phyloP scores from a whole-genome alignment of 1,140 invertebrate genomes.

The Bombus difficillimus region DNA sequence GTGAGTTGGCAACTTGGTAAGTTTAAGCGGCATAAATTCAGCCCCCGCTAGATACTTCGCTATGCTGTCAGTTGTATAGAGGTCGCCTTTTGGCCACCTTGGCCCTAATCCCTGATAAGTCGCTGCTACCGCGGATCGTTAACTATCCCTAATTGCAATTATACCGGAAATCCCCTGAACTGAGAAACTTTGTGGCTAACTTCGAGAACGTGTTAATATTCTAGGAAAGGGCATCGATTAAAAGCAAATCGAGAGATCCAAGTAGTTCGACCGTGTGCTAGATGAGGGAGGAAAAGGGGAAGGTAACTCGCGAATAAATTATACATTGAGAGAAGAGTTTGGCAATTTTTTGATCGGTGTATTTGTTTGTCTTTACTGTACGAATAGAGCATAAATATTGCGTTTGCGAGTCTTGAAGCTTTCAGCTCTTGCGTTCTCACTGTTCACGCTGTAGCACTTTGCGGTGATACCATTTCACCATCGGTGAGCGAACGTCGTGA shows the following conservation, averaged over 20 bases:
- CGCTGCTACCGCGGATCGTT: constrained; percentile 43
- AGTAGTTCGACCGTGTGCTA: background rate
- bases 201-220: constrained; percentile 14
- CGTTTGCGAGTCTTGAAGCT: too few species aligned
- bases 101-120: constrained; percentile 52
- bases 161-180: constrained; percentile 36
- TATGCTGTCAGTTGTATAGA: constrained; percentile 5
- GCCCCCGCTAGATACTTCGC: constrained; percentile 33
- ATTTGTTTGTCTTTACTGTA: too few species aligned
- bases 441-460: too few species aligned
- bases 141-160: constrained; percentile 65
- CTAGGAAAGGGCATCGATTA: background rate
- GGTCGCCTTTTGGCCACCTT: constrained; percentile 27
- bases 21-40: constrained; percentile 38
- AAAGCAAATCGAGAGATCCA: background rate
- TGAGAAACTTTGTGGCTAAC: constrained; percentile 23
- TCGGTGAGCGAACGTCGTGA: too few species aligned
- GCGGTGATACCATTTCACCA: too few species aligned
- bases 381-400: too few species aligned
- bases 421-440: too few species aligned
- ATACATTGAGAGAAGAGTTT: background rate
- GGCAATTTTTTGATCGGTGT: background rate
- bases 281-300: too few species aligned
- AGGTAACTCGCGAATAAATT: background rate
- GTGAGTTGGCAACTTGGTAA: constrained; percentile 55